These are phyloP conservation scores for Halocaridina rubra DNA, from an alignment of 2,888 invertebrate species.

Conservation along the genomic window DNA sequence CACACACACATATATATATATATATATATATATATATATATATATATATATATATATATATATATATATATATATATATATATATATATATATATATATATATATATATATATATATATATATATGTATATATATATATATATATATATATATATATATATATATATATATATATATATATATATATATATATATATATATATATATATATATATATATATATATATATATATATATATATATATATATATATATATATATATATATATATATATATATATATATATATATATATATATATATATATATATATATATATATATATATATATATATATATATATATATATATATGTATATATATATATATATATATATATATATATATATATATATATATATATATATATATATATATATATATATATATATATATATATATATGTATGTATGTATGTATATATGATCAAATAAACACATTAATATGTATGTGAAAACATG, in stretches of 20 bases:
- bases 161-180: not conserved
- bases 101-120: not conserved
- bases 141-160: slow-evolving; percentile 4
- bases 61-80: too few relatives aligned
- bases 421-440: not conserved
- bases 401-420: not conserved
- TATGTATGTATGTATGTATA: not conserved
- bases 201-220: not conserved
- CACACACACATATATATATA: not conserved
- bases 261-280: not conserved
- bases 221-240: not conserved
- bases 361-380: not conserved
- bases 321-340: not conserved
- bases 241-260: not conserved
- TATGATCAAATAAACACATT: too few relatives aligned
- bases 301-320: not conserved
- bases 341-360: not conserved
- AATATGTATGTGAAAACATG: too few relatives aligned
- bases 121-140: not conserved
- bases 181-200: slow-evolving; percentile 19
- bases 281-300: not conserved
- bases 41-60: too few relatives aligned
- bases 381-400: not conserved
- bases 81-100: not conserved
- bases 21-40: too few relatives aligned